Evolutionary conservation across 2,888 invertebrate species (phyloP).

Genomic region (Drosophila nr. medialis): DNA sequence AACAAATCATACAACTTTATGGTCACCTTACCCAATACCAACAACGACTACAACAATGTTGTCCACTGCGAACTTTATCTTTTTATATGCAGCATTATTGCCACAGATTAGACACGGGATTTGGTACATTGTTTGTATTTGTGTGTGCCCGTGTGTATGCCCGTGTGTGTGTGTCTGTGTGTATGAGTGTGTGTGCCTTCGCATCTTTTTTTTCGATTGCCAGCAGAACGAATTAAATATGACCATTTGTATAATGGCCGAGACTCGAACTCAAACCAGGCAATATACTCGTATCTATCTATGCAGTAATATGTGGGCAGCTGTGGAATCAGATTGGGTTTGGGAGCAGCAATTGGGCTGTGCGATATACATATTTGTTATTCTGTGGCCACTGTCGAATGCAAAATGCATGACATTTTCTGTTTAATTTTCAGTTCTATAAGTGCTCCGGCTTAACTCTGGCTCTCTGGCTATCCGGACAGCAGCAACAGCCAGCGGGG

Average conservation of each 20-base stretch:
- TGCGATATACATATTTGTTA: constrained; percentile 36
- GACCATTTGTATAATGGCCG: constrained; percentile 78
- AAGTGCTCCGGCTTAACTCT: constrained; percentile 65
- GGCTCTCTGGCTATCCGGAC: constrained; percentile 43
- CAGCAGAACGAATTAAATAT: constrained; percentile 81
- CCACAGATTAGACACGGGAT: constrained; percentile 82
- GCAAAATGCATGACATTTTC: constrained; percentile 78
- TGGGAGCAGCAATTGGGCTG: constrained; percentile 14
- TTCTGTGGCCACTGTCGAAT: constrained; percentile 58
- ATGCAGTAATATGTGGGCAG: constrained; percentile 37
- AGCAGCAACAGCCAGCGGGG: constrained; percentile 4
- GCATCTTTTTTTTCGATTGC: constrained; percentile 61
- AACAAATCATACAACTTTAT: constrained; percentile 82
- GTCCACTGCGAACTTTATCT: constrained; percentile 78
- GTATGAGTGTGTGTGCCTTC: constrained; percentile 22
- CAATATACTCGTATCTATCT: constrained; percentile 36
- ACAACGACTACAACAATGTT: constrained; percentile 34
- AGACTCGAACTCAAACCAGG: constrained; percentile 38
- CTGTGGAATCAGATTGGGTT: constrained; percentile 11
- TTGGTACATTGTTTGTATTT: constrained; percentile 52
- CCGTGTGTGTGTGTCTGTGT: not conserved
- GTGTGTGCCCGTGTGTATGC: constrained; percentile 10
- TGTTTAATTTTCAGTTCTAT: constrained; percentile 74
- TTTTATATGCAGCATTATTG: constrained; percentile 81
- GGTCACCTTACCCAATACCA: constrained; percentile 68